These are phyloP conservation scores for Brachypalpus laphriformis DNA, from an alignment of 2,888 invertebrate genomes.

Conservation along the genomic window DNA sequence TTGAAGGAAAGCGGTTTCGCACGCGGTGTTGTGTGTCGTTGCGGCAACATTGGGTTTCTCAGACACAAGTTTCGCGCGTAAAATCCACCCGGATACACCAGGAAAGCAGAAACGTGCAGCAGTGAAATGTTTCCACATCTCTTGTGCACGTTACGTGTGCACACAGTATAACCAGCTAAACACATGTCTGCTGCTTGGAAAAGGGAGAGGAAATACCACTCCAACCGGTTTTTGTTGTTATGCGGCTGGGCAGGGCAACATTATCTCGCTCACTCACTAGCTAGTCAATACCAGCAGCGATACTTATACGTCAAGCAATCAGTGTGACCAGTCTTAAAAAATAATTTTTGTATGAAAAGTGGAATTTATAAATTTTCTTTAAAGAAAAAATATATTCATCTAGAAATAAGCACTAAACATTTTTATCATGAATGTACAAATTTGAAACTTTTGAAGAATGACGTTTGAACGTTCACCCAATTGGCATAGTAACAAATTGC, in stretches of 20 bases:
- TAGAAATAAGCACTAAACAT: no score
- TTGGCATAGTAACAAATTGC: no score
- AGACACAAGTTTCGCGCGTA: conserved; percentile 81
- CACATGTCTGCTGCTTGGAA: background rate
- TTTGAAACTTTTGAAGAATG: no score
- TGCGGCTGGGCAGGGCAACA: conserved; percentile 9
- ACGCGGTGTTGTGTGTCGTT: conserved; percentile 1
- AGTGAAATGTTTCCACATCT: conserved; percentile 44
- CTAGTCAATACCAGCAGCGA: background rate
- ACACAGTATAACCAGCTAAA: background rate
- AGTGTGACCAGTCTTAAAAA: no score
- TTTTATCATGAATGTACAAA: no score
- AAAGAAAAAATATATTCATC: no score
- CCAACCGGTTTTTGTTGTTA: background rate
- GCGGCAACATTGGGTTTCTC: conserved; percentile 68
- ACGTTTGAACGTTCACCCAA: no score
- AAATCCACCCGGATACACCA: conserved; percentile 82
- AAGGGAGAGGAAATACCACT: background rate
- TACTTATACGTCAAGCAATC: background rate
- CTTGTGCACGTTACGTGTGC: no score
- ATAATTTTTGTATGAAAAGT: no score
- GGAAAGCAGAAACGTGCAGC: conserved; percentile 77
- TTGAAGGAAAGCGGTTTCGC: conserved; percentile 2
- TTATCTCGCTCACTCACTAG: background rate
- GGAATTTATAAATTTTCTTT: no score